These are phyloP conservation scores for Uloborus diversus DNA, from an alignment of 1,140 invertebrate genomes.

Conservation along the genomic window DNA sequence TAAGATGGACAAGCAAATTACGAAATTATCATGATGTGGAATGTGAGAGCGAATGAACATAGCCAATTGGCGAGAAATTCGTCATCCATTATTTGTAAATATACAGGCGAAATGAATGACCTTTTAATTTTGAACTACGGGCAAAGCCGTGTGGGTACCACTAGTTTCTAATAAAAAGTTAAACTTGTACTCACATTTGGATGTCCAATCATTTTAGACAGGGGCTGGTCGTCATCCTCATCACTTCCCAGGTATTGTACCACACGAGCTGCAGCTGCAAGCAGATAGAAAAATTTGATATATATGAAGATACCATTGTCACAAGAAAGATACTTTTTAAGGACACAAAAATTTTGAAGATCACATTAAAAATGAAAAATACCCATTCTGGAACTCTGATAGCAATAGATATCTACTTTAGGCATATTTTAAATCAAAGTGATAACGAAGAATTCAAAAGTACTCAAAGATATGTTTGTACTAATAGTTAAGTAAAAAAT, in stretches of 20 bases:
- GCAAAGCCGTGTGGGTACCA: not conserved
- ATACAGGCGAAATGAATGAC: not conserved
- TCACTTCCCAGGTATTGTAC: constrained; percentile 27
- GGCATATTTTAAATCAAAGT: no score
- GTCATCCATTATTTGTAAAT: not conserved
- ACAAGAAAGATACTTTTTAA: no score
- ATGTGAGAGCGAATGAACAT: not conserved
- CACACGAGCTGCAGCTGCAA: not conserved
- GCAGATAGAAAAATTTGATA: no score
- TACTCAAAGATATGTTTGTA: no score
- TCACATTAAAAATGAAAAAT: no score
- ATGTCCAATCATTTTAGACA: constrained; percentile 52
- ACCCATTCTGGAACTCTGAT: no score
- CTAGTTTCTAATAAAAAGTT: not conserved
- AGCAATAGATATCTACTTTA: no score
- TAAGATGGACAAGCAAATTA: not conserved
- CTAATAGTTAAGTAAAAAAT: no score
- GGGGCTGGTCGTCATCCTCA: constrained; percentile 51
- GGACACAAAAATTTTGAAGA: no score
- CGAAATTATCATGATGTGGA: not conserved
- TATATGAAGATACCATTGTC: no score
- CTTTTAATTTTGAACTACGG: not conserved
- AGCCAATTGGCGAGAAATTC: no score
- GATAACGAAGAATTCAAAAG: no score
- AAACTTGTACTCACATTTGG: constrained; percentile 40